Evolutionary conservation across 2,797 vertebrate genomes (phyloP).

Genomic region (Yasuhikotakia modesta): DNA sequence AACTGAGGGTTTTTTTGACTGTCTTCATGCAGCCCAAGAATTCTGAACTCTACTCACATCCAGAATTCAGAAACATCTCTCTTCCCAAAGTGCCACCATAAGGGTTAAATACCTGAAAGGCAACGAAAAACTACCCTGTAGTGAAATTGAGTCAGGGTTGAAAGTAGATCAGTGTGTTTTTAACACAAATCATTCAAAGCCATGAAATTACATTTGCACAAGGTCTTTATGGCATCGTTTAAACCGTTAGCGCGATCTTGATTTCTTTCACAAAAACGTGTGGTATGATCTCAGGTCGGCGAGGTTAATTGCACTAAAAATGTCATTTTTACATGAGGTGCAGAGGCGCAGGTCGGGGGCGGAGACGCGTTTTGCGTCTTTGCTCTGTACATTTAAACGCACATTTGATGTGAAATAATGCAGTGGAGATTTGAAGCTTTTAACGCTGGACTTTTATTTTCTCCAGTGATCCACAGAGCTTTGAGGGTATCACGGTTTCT

Average conservation of each 20-base stretch:
- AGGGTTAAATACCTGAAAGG: slow-evolving; percentile 19
- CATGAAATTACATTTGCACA: slow-evolving; percentile 7
- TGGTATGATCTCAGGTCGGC: not conserved
- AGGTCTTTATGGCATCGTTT: slow-evolving; percentile 15
- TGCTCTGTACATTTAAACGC: slow-evolving; percentile 26
- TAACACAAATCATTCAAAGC: slow-evolving; percentile 31
- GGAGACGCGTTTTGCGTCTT: no score
- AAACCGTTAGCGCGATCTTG: slow-evolving; percentile 26
- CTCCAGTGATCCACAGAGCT: not conserved
- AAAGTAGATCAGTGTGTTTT: slow-evolving; percentile 20
- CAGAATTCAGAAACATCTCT: slow-evolving; percentile 62
- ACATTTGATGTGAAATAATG: slow-evolving; percentile 13
- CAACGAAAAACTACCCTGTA: slow-evolving; percentile 3
- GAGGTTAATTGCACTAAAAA: slow-evolving; percentile 40
- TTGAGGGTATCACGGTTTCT: not conserved
- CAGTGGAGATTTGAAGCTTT: slow-evolving; percentile 8
- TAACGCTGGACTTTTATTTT: slow-evolving; percentile 15
- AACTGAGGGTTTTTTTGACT: slow-evolving; percentile 67
- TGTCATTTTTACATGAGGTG: not conserved
- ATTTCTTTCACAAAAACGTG: slow-evolving; percentile 21
- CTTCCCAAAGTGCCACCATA: not conserved
- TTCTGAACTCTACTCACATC: slow-evolving; percentile 66
- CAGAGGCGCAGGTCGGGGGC: not conserved
- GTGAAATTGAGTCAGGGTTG: slow-evolving; percentile 22
- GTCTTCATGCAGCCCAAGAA: slow-evolving; percentile 70